Evolutionary conservation across 2,797 vertebrate genomes (phyloP), one percentile per base, ranked within the genome.

Genomic region (Enteromius treurensis): DNA sequence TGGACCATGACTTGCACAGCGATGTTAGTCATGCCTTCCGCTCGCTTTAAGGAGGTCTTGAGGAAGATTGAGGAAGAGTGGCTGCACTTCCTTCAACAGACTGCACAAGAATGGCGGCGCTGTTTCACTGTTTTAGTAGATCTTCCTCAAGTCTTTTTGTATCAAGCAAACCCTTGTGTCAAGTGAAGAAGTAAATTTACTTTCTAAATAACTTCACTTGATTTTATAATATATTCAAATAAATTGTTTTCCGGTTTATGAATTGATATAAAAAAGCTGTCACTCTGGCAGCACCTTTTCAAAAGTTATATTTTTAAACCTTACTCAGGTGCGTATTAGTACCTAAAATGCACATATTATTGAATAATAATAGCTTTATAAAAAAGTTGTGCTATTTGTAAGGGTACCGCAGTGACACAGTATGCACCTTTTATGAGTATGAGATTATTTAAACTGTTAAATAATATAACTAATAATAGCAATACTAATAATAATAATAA

Each of bases 11-110:
- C 84, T 92, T 86, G 85, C 87, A 80, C 88, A 89, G 90, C 86
- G 90, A 88, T 86, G 92, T 95, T 96, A 95, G 91, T 93, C 90
- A 94, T 60, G 93, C 90, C 90, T 89, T 87, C 91, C 86, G 94
- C 94, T 92, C 94, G 94, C 87, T 93, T 94, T 93, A 94, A 94
- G 92, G 91, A 94, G 13, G 13, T 62, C 23, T 62, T 62, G 58
- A 62, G 89, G 88, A 93, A 91, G 86, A 74, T 34, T n/a, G n/a
- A n/a, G n/a, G 89, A 86, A 89, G 2, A 29, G 58, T 29, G 14
- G 81, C 86, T 80, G 47, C 37, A n/a, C 84, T 87, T 87, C 88
- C 87, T 85, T 29, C 5, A 40, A 87, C 80, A 88, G 32, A 55
- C 49, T 75, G 11, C 51, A 75, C 32, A 55, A 55, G 51, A 55